These are phyloP conservation scores for Monodelphis domestica DNA, from an alignment of 2,797 vertebrate genomes.

Conservation along the genomic window DNA sequence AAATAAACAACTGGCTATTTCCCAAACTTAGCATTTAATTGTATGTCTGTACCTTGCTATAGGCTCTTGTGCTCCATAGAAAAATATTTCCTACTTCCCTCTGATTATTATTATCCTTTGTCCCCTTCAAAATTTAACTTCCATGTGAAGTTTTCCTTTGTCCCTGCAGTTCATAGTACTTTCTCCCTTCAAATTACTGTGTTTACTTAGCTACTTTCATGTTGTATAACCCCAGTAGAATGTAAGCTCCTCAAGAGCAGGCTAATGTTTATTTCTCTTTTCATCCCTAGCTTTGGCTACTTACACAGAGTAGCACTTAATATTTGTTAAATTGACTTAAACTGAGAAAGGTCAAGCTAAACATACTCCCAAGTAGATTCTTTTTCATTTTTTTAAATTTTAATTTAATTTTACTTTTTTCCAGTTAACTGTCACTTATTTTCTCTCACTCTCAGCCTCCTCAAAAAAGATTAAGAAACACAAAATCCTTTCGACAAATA, in stretches of 20 bases:
- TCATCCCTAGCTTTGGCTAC: not conserved
- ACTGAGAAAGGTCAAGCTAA: not conserved
- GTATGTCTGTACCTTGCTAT: too few relatives aligned
- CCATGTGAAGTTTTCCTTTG: not conserved
- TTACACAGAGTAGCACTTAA: not conserved
- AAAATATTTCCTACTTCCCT: not conserved
- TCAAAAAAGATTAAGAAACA: not conserved
- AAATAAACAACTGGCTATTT: not conserved
- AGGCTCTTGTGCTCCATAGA: not conserved
- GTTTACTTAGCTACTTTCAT: not conserved
- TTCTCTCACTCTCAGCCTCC: not conserved
- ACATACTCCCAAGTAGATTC: not conserved
- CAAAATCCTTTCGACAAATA: constrained; percentile 13
- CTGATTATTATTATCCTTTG: not conserved
- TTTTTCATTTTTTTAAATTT: not conserved
- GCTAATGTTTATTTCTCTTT: not conserved
- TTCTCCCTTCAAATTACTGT: not conserved
- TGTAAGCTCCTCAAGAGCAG: not conserved
- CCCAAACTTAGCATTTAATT: too few relatives aligned
- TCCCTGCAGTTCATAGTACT: not conserved
- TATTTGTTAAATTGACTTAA: not conserved
- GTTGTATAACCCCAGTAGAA: not conserved
- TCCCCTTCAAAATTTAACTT: not conserved
- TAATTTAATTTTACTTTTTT: not conserved
- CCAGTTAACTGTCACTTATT: not conserved